Evolutionary conservation across 2,113 vertebrate species (phyloP), one percentile per base, ranked within the genome.

Genomic region (Hypanus sabinus): DNA sequence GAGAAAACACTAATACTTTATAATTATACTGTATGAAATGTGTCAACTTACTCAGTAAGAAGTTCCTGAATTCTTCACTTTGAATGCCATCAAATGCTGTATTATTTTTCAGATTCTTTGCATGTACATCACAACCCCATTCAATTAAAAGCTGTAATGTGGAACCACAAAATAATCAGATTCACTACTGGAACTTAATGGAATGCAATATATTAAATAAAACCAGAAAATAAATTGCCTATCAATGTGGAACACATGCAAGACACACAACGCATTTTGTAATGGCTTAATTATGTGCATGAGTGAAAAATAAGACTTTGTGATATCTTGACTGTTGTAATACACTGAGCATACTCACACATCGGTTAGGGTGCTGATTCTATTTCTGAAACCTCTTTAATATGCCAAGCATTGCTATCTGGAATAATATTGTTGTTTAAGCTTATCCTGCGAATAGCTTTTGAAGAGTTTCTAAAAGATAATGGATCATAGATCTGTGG

Each of bases 141-240:
- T 94, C 94, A 94, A 95, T 95, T 55, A 95, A 95, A 95, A 94
- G 94, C 94, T 94, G 68, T 20, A 88, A 79, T 95, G 70, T 90
- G 94, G 65, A 55, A 94, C 10, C 60, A 95, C 33, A 94, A 94
- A 95, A 20, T 73, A 0, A 70, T 71, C 71, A 94, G 80, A 95
- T 94, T 94, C 94, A 94, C 68, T 3, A 2, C 94, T 87, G 57
- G 1, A 16, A 94, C 95, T 95, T 95, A 88, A 95, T 90, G 70
- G 60, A 90, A 95, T 83, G 60, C 9, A 94, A 90, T 22, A 90
- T 73, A 94, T 95, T 94, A 95, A 95, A 96, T 94, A 68, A 85
- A 95, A 95, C 94, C 94, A 94, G 65, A 95, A 95, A 95, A 95
- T 22, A 94, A 20, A 36, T n/a, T 94, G 94, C 27, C 93, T 55